A percentile compares a stretch with the other conserved stretches of the same genome.
phyloP scores from a whole-genome alignment of 2,797 vertebrate species.

The Pipistrellus kuhlii region DNA sequence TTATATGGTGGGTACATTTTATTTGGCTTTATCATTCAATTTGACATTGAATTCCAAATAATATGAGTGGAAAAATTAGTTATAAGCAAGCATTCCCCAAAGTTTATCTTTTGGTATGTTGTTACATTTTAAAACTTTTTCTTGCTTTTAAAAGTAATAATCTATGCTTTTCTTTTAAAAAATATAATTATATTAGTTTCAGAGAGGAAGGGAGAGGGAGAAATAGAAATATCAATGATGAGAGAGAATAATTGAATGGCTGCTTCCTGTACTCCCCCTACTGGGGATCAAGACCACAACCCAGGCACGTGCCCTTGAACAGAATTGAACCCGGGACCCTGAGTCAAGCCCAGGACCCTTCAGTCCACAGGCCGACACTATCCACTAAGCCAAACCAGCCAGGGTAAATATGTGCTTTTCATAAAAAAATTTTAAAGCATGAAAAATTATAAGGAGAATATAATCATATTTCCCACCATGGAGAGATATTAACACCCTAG shows the following conservation, averaged over 20 bases:
- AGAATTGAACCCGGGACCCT: too few species aligned
- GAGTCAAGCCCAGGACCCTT: too few species aligned
- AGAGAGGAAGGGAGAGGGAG: too few species aligned
- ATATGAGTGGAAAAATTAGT: slow-evolving; percentile 39
- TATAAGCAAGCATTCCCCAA: slow-evolving; percentile 22
- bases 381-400: too few species aligned
- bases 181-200: too few species aligned
- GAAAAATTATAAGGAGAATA: slow-evolving; percentile 24
- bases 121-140: slow-evolving; percentile 27
- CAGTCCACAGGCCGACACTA: too few species aligned
- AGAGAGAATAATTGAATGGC: too few species aligned
- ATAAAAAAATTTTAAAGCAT: slow-evolving; percentile 12
- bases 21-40: slow-evolving; percentile 47
- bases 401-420: neutral
- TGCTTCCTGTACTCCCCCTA: too few species aligned
- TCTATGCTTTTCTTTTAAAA: neutral
- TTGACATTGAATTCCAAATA: slow-evolving; percentile 53
- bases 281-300: too few species aligned
- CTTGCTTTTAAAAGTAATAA: slow-evolving; percentile 41
- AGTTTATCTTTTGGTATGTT: slow-evolving; percentile 16
- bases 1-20: slow-evolving; percentile 50
- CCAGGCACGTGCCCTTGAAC: too few species aligned
- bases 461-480: neutral
- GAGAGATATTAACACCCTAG: neutral
- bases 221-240: too few species aligned